Evolutionary conservation across 2,888 invertebrate genomes (phyloP).

Genomic region (Entomobrya proxima): DNA sequence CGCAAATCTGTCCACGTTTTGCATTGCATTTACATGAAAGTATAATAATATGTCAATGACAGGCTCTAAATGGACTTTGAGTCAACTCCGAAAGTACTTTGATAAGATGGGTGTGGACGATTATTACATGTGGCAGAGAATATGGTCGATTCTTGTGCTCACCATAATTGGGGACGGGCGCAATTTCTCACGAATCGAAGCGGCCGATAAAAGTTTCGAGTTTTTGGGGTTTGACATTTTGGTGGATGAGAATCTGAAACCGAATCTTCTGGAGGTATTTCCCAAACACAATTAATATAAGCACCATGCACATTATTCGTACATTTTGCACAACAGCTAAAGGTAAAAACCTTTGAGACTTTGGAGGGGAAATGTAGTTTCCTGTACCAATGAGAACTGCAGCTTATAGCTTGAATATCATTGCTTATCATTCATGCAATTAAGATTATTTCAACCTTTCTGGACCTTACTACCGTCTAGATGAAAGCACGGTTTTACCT

Average conservation of each 20-base stretch:
- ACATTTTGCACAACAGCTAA: too few species aligned
- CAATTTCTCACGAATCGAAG: conserved; percentile 63
- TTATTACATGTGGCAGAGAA: conserved; percentile 88
- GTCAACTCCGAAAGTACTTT: conserved; percentile 87
- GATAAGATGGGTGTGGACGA: conserved; percentile 84
- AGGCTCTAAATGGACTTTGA: conserved; percentile 92
- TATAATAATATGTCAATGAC: too few species aligned
- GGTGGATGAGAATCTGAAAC: conserved; percentile 88
- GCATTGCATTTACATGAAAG: not conserved
- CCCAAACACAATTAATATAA: not conserved
- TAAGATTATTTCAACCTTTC: too few species aligned
- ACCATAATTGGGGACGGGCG: conserved; percentile 85
- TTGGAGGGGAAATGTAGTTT: too few species aligned
- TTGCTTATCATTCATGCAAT: too few species aligned
- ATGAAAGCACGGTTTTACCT: not conserved
- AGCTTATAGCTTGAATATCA: not conserved
- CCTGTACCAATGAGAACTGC: not conserved
- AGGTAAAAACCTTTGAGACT: too few species aligned
- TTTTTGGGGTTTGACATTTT: conserved; percentile 94
- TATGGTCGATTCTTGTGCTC: conserved; percentile 85
- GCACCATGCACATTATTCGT: too few species aligned
- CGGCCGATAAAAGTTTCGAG: conserved; percentile 87
- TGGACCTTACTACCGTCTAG: too few species aligned
- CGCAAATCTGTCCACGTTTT: not conserved
- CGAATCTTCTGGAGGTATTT: conserved; percentile 91